Evolutionary conservation across 2,888 invertebrate genomes (phyloP), one percentile per base, ranked within the genome.

Genomic region (Pharmacophagus antenor): DNA sequence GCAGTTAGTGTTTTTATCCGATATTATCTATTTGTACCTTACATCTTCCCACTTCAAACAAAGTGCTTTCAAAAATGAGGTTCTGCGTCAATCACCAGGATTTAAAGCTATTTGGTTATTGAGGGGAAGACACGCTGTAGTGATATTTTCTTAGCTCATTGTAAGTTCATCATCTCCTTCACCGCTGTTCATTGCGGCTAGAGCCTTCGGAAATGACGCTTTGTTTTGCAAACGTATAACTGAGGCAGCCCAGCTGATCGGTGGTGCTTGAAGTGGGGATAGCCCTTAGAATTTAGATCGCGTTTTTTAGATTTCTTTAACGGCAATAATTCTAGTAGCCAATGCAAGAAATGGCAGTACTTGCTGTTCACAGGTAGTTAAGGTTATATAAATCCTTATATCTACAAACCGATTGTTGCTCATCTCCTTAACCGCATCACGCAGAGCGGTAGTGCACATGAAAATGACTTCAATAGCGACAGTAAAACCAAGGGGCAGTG

Each of bases 11-110:
- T 42, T 42, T 18, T 41, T 51, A 15, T 12, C 37, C n/a, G 37
- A 23, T 37, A 2, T 15, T 15, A 21, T 0, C 47, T 37, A 22
- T 47, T 47, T 47, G 46, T 55, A 55, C 31, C n/a, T 20, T 20
- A 15, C n/a, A 55, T 31, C 17, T 2, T 2, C 20, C 47, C n/a
- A 17, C 7, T 22, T 17, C n/a, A n/a, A 22, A n/a, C 15, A 55
- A 47, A 10, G 10, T 27, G 44, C 17, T 47, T 55, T 15, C 22
- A 47, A 31, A 46, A 47, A 47, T 55, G 47, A 55, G 55, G 55
- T 55, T 31, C 12, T 22, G 21, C 8, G 12, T 47, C 17, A 21
- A 47, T 55, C 55, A 55, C 47, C 31, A 21, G 20, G 21, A n/a
- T n/a, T 47, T 47, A 21, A 37, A 44, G n/a, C 18, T 44, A 44